Conservation (phyloP, 2,888 invertebrate genomes). For the Onthophagus sagittarius region DNA sequence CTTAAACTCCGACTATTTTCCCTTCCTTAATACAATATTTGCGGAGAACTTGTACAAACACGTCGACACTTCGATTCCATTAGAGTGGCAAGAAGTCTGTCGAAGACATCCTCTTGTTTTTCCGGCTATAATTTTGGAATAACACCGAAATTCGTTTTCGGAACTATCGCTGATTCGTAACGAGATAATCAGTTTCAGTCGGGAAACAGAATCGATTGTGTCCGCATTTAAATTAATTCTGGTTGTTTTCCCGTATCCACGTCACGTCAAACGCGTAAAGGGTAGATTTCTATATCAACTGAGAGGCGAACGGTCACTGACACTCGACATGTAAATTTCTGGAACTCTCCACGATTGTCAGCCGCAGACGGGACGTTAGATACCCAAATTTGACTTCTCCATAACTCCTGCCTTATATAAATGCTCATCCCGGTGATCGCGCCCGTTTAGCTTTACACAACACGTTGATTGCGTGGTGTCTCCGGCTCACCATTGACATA, state of each 20-base stretch:
- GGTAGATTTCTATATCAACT: not conserved
- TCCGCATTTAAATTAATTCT: not conserved
- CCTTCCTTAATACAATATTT: constrained; percentile 2
- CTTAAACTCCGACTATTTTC: not conserved
- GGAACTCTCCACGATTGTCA: not conserved
- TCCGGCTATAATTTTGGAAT: not conserved
- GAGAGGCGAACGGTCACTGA: not conserved
- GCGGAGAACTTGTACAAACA: constrained; percentile 18
- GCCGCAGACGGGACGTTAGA: not conserved
- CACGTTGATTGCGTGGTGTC: not conserved
- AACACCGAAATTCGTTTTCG: not conserved
- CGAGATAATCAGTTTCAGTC: not conserved
- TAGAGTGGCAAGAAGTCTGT: constrained; percentile 16
- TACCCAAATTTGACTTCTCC: not conserved
- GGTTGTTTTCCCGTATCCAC: not conserved
- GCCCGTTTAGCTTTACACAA: not conserved
- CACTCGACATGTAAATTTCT: not conserved
- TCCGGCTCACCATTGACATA: not conserved
- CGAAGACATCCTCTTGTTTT: not conserved
- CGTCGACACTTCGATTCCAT: constrained; percentile 20
- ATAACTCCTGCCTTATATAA: not conserved
- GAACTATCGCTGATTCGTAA: not conserved
- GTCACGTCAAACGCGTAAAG: not conserved
- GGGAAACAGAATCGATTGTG: not conserved
- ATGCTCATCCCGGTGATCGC: not conserved